phyloP scores from a whole-genome alignment of 2,797 vertebrate species.

The Clarias fuscus region DNA sequence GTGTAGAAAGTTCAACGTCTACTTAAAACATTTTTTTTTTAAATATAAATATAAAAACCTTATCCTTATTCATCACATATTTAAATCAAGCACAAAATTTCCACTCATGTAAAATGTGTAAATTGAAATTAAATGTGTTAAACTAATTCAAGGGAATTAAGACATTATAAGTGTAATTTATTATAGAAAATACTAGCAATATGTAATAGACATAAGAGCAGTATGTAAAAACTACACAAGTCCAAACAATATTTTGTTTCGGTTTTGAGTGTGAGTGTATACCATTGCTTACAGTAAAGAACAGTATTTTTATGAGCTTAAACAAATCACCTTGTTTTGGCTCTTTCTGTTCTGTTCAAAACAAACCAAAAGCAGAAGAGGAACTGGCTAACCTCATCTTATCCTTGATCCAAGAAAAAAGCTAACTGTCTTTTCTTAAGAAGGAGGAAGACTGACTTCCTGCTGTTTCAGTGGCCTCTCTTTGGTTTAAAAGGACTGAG shows the following conservation, averaged over 20 bases:
- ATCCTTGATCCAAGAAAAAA: slow-evolving; percentile 36
- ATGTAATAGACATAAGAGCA: no score
- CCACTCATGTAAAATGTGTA: no score
- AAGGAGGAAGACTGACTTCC: slow-evolving; percentile 51
- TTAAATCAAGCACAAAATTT: no score
- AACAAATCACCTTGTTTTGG: neutral
- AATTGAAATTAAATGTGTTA: no score
- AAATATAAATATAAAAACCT: neutral
- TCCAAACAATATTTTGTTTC: no score
- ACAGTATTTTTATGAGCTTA: neutral
- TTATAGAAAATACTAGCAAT: no score
- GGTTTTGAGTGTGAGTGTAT: neutral
- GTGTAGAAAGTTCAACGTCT: neutral
- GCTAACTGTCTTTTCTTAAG: slow-evolving; percentile 10
- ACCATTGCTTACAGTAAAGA: neutral
- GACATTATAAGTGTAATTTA: no score
- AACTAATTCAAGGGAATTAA: no score
- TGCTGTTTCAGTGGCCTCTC: slow-evolving; percentile 19
- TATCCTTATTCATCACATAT: neutral
- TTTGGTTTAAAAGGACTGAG: slow-evolving; percentile 49
- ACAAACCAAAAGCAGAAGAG: slow-evolving; percentile 26
- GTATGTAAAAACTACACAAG: no score
- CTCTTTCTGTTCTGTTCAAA: neutral
- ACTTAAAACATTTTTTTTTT: neutral
- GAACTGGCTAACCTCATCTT: slow-evolving; percentile 11